Conservation (phyloP, 2,113 vertebrate genomes). For the Nibea albiflora region DNA sequence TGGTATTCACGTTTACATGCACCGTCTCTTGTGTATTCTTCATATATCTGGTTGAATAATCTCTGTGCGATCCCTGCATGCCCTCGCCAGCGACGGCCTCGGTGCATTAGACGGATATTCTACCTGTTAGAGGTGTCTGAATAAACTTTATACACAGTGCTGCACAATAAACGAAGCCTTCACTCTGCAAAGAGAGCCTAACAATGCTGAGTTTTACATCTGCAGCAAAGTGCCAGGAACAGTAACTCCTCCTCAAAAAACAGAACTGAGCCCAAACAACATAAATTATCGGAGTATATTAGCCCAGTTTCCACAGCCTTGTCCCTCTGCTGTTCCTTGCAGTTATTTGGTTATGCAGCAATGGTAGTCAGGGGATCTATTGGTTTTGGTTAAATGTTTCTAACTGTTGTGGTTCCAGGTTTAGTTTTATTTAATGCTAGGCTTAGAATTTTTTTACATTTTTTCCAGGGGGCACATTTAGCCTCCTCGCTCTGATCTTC, state of each 20-base stretch:
- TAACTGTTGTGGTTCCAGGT: neutral
- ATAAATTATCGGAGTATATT: constrained; percentile 59
- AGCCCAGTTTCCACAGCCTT: constrained; percentile 66
- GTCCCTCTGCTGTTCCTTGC: constrained; percentile 35
- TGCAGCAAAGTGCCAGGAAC: constrained; percentile 59
- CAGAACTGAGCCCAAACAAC: constrained; percentile 66
- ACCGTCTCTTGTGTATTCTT: neutral
- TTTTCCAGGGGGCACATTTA: neutral
- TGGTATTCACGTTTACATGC: neutral
- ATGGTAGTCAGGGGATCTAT: constrained; percentile 15
- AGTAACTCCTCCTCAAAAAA: constrained; percentile 70
- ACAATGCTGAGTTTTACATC: constrained; percentile 60
- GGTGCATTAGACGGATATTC: constrained; percentile 42
- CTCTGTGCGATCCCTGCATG: constrained; percentile 1
- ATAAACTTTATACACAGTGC: constrained; percentile 55
- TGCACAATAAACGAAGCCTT: constrained; percentile 41
- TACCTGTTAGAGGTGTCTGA: constrained; percentile 40
- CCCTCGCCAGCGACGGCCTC: neutral
- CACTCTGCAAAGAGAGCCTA: constrained; percentile 56
- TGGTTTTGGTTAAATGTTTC: constrained; percentile 24
- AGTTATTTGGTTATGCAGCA: constrained; percentile 35
- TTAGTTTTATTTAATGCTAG: constrained; percentile 13
- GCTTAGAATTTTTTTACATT: neutral
- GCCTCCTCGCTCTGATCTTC: constrained; percentile 4
- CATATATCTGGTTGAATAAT: constrained; percentile 18